Conservation (phyloP, 2,888 invertebrate genomes). For the Pyralis farinalis region DNA sequence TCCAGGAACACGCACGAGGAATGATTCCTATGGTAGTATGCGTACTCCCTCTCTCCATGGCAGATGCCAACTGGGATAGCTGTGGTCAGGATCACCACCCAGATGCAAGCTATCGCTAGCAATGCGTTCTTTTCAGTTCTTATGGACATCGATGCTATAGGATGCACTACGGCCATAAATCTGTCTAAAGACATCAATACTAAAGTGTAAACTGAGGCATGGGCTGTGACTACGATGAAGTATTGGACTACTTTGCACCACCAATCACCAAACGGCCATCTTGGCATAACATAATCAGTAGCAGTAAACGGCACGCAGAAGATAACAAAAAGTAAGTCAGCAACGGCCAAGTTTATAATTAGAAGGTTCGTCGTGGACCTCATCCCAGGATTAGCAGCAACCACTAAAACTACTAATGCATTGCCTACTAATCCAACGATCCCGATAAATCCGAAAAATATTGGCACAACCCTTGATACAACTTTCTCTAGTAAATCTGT, state of each 20-base stretch:
- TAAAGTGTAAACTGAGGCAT: conserved; percentile 95
- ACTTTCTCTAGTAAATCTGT: conserved; percentile 82
- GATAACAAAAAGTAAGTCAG: conserved; percentile 94
- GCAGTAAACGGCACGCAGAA: conserved; percentile 98
- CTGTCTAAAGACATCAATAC: conserved; percentile 96
- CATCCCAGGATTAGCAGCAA: conserved; percentile 94
- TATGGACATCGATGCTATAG: conserved; percentile 92
- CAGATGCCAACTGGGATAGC: conserved; percentile 90
- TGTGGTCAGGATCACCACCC: conserved; percentile 89
- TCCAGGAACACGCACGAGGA: conserved; percentile 86
- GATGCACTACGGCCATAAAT: conserved; percentile 96
- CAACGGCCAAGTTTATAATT: conserved; percentile 94
- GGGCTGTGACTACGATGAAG: conserved; percentile 94
- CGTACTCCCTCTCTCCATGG: conserved; percentile 87
- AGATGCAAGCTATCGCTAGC: conserved; percentile 88
- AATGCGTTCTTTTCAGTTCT: conserved; percentile 91
- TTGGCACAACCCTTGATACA: conserved; percentile 87
- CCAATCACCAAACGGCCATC: conserved; percentile 94
- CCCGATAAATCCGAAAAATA: conserved; percentile 92
- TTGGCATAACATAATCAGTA: conserved; percentile 91
- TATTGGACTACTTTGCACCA: conserved; percentile 96
- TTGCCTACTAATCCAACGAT: conserved; percentile 95
- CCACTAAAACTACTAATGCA: conserved; percentile 92
- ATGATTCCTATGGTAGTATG: conserved; percentile 82
- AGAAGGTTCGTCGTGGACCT: conserved; percentile 95